Evolutionary conservation across 1,140 invertebrate genomes (phyloP), one percentile per base, ranked within the genome.

Genomic region (Heliothis subflexa): DNA sequence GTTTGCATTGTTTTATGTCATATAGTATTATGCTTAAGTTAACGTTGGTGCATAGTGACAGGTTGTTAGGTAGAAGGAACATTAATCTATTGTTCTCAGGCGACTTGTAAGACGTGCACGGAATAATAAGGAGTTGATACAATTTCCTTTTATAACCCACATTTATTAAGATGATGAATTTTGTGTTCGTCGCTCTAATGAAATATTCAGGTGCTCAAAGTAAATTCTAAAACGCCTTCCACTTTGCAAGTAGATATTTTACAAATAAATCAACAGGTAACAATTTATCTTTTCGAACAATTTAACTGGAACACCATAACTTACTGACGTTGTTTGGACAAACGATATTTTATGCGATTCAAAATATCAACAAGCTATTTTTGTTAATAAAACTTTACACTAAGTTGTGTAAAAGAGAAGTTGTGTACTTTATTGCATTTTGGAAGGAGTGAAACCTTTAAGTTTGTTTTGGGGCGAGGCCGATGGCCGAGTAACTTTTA

Each of bases 381-480:
- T 68, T 77, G 28, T 21, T 73, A 50, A 73, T 73, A 54, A 71
- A 78, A 78, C 70, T 78, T 72, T 40, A 49, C 7, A 16, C 12
- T 13, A 79, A 79, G 57, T 79, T 79, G 10, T 47, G 45, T 73
- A 79, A 78, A 79, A 79, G 25, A 77, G 25, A 77, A 77, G 74
- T 77, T 66, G 33, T 7, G 33, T 40, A 68, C 74, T 77, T 77
- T 77, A 50, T 64, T 49, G 74, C 49, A 68, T 55, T 77, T 77
- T 57, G n/a, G 49, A 68, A 68, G 74, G 16, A 57, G 50, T 68
- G 74, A 57, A 45, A 68, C 74, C 74, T 55, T 77, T 57, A 77
- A 77, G 74, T 68, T 77, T 57, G 74, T 68, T 77, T 28, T 62
- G 62, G 50, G 66, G 47, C 66, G 66, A 77, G 50, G 74, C 33